Evolutionary conservation across 2,888 invertebrate genomes (phyloP).

Genomic region (Rapana venosa): DNA sequence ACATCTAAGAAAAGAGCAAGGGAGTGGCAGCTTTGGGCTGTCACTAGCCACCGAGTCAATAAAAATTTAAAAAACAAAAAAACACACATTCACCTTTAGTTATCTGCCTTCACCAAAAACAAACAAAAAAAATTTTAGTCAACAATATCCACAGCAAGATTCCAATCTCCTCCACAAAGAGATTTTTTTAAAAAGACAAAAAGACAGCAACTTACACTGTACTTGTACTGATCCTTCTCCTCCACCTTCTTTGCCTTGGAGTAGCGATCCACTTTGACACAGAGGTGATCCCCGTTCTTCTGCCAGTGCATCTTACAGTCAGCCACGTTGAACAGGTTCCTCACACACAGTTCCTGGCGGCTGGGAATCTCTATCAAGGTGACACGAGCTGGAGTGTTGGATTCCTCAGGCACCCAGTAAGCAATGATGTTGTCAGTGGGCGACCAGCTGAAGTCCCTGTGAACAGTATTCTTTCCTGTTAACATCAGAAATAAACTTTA

Average conservation of each 20-base stretch:
- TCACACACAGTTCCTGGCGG: constrained; percentile 84
- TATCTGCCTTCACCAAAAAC: too few relatives aligned
- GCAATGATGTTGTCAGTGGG: constrained; percentile 97
- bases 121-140: too few relatives aligned
- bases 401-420: constrained; percentile 98
- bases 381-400: constrained; percentile 95
- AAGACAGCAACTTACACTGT: constrained; percentile 83
- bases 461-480: background rate
- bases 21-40: too few relatives aligned
- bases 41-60: too few relatives aligned
- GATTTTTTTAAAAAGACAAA: background rate
- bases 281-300: constrained; percentile 96
- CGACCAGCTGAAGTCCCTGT: constrained; percentile 97
- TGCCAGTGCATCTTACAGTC: constrained; percentile 99
- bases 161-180: background rate
- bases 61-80: too few relatives aligned
- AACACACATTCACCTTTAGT: too few relatives aligned
- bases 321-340: constrained; percentile 98
- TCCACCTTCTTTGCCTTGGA: constrained; percentile 90
- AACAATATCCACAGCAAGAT: too few relatives aligned
- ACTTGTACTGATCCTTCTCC: constrained; percentile 93
- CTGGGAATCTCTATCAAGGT: constrained; percentile 93
- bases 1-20: too few relatives aligned
- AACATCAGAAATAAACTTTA: too few relatives aligned
- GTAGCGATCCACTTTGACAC: constrained; percentile 94